Conservation (phyloP, 1,140 invertebrate species). For the Wasmannia auropunctata region DNA sequence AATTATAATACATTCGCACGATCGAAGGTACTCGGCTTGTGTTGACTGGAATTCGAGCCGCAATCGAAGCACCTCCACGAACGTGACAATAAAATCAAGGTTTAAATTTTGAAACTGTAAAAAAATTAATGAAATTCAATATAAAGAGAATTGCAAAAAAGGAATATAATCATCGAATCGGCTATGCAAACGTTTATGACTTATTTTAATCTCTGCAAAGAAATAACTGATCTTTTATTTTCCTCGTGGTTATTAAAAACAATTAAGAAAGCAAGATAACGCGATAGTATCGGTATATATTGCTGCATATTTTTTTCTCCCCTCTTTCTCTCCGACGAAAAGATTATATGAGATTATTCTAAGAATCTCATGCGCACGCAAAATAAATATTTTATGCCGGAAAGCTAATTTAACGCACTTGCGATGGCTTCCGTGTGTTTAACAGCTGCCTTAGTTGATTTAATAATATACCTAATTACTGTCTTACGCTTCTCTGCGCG, state of each 20-base stretch:
- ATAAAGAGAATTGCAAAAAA: conserved; percentile 12
- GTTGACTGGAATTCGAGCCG: conserved; percentile 38
- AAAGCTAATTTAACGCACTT: conserved; percentile 27
- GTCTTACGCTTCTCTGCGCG: conserved; percentile 54
- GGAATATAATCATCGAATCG: not conserved
- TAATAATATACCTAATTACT: conserved; percentile 65
- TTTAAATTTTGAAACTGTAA: not conserved
- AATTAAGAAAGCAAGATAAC: not conserved
- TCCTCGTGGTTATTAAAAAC: conserved; percentile 1
- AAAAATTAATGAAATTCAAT: not conserved
- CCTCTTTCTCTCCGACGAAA: too few relatives aligned
- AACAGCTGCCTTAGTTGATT: conserved; percentile 42
- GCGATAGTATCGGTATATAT: not conserved
- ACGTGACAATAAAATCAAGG: conserved; percentile 12
- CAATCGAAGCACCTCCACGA: not conserved
- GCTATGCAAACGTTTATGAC: not conserved
- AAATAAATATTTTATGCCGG: conserved; percentile 45
- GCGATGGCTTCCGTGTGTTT: conserved; percentile 45
- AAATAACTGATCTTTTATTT: conserved; percentile 1
- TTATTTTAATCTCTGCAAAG: conserved; percentile 22
- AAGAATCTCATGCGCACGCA: conserved; percentile 24
- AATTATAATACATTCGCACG: conserved; percentile 32
- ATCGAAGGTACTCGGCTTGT: conserved; percentile 14
- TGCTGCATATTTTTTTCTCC: not conserved
- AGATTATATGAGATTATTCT: conserved; percentile 8